Percentiles rank a stretch among this genome's conserved stretches.
phyloP scores from a whole-genome alignment of 2,888 invertebrate species.

The Hemistola chrysoprasaria region DNA sequence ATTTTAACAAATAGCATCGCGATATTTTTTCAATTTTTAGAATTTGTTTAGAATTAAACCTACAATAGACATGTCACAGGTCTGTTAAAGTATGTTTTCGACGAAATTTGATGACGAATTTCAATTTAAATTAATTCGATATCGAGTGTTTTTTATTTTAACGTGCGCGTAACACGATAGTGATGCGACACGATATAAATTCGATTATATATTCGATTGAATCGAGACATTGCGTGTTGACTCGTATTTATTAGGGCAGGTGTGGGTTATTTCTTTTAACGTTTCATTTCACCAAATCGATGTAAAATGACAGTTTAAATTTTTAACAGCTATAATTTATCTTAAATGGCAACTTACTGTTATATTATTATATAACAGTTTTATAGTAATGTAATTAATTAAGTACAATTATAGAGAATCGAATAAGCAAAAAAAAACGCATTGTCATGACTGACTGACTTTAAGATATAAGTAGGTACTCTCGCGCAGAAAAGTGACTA shows the following conservation, averaged over 20 bases:
- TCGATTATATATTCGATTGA: slow-evolving; percentile 62
- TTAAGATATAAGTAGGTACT: slow-evolving; percentile 26
- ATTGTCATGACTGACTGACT: slow-evolving; percentile 32
- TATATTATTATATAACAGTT: too few relatives aligned
- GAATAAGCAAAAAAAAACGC: slow-evolving; percentile 29
- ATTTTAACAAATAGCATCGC: too few relatives aligned
- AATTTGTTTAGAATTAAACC: too few relatives aligned
- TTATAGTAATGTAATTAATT: slow-evolving; percentile 26
- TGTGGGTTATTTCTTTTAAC: slow-evolving; percentile 34
- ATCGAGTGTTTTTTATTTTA: too few relatives aligned
- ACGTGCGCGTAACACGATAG: slow-evolving; percentile 56
- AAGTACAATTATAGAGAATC: slow-evolving; percentile 29
- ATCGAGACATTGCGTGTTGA: slow-evolving; percentile 61
- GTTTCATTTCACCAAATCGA: slow-evolving; percentile 24
- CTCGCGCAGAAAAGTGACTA: slow-evolving; percentile 4
- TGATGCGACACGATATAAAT: slow-evolving; percentile 50
- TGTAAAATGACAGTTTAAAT: slow-evolving; percentile 26
- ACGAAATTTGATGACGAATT: slow-evolving; percentile 55
- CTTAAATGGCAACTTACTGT: too few relatives aligned
- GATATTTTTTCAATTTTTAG: too few relatives aligned
- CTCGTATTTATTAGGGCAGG: slow-evolving; percentile 46
- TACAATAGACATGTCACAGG: too few relatives aligned
- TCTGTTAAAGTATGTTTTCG: too few relatives aligned
- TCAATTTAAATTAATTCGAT: slow-evolving; percentile 49
- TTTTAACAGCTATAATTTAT: slow-evolving; percentile 8